Conservation (phyloP, 2,113 vertebrate genomes). For the Porphyrio hochstetteri region DNA sequence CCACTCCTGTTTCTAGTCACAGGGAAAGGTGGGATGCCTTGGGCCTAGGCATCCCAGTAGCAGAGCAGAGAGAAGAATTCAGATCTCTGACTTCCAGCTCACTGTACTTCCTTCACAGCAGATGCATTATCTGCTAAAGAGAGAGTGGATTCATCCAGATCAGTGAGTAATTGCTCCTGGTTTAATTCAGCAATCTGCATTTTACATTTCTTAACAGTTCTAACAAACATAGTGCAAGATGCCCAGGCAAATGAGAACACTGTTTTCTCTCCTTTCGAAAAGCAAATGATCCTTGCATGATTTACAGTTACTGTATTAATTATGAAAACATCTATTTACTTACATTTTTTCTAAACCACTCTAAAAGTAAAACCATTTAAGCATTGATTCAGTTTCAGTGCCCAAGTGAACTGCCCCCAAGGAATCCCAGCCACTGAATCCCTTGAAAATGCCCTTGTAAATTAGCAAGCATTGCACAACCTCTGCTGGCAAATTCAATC, state of each 20-base stretch:
- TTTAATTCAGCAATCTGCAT: conserved; percentile 1
- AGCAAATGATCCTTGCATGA: conserved; percentile 20
- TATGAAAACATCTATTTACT: conserved; percentile 62
- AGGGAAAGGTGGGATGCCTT: background rate
- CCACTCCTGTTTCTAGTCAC: background rate
- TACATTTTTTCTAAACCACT: conserved; percentile 4
- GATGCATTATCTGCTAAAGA: background rate
- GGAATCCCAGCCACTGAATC: conserved; percentile 35
- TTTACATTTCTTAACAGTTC: background rate
- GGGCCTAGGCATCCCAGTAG: background rate
- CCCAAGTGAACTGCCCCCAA: conserved; percentile 30
- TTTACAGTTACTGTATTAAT: conserved; percentile 59
- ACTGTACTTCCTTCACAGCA: background rate
- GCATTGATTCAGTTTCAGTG: conserved; percentile 45
- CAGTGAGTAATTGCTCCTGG: background rate
- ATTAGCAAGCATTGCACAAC: conserved; percentile 57
- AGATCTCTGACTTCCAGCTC: background rate
- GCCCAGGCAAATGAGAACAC: background rate
- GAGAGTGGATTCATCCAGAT: background rate
- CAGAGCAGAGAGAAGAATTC: background rate
- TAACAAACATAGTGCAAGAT: background rate
- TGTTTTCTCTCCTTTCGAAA: background rate
- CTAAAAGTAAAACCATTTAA: conserved; percentile 57
- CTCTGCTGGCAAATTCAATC: conserved; percentile 62
- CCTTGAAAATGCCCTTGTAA: conserved; percentile 60